Percentiles rank a stretch among this genome's conserved stretches.
Conservation (phyloP, 2,797 vertebrate genomes). For the Esox masquinongy region DNA sequence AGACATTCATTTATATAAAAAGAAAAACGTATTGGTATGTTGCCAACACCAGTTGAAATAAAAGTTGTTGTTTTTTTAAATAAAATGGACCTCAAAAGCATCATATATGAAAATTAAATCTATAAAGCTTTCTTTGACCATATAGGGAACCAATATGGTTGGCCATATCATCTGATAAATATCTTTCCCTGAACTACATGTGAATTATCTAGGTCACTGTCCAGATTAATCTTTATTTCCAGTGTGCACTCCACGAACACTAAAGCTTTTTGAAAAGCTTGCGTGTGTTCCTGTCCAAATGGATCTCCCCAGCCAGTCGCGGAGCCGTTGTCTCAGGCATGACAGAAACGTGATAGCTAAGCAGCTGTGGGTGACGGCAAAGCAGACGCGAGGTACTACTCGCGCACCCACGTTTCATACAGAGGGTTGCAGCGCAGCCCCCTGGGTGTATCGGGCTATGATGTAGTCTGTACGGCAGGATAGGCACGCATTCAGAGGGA, state of each 20-base stretch:
- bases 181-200: neutral
- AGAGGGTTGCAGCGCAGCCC: neutral
- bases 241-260: neutral
- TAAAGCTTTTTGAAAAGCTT: neutral
- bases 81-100: constrained; percentile 65
- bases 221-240: neutral
- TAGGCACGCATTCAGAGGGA: constrained; percentile 25
- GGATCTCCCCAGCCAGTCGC: neutral
- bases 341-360: neutral
- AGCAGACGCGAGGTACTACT: constrained; percentile 1
- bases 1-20: constrained; percentile 87
- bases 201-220: constrained; percentile 2
- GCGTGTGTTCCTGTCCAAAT: neutral
- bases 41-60: constrained; percentile 87
- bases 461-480: constrained; percentile 31
- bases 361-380: neutral
- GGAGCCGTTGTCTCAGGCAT: neutral
- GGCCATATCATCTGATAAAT: neutral
- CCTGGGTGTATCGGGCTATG: constrained; percentile 24
- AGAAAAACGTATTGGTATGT: constrained; percentile 81
- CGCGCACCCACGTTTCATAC: neutral
- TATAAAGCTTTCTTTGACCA: neutral
- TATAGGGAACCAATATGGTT: neutral
- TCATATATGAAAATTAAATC: neutral
- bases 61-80: constrained; percentile 80